These are phyloP conservation scores for Calidris pygmaea DNA, from an alignment of 2,113 vertebrate species.

Conservation along the genomic window DNA sequence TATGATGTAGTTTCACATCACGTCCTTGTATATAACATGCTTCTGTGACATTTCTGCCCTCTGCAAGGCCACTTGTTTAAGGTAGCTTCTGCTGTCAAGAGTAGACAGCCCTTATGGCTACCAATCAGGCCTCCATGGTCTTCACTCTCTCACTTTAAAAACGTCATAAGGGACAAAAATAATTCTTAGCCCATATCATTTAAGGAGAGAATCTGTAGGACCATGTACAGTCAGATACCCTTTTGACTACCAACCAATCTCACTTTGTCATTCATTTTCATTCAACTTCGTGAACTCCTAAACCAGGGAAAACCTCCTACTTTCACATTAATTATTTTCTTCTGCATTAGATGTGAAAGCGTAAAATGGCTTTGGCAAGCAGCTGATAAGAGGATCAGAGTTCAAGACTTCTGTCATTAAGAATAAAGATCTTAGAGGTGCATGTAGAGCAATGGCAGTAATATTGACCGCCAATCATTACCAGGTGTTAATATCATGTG, in stretches of 20 bases:
- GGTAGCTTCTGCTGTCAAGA: neutral
- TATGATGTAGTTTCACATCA: neutral
- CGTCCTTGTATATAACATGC: neutral
- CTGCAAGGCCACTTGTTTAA: neutral
- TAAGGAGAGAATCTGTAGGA: neutral
- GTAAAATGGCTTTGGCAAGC: neutral
- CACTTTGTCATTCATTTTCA: neutral
- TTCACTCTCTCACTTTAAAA: neutral
- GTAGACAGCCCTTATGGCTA: neutral
- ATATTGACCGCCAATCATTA: neutral
- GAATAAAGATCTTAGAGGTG: neutral
- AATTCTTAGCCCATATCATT: fast-evolving
- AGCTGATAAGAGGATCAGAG: neutral
- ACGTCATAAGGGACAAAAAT: neutral
- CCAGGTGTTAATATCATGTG: neutral
- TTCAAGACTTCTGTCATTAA: neutral
- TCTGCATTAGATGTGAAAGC: neutral
- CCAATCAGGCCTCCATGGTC: neutral
- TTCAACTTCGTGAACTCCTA: neutral
- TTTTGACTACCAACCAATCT: neutral
- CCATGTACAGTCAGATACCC: neutral
- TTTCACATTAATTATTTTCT: neutral
- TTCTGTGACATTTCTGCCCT: neutral
- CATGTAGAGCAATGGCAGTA: neutral
- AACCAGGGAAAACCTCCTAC: neutral